Percentiles rank a stretch among this genome's conserved stretches.
Conservation (phyloP, 2,797 vertebrate species). For the Phataginus tetradactyla region DNA sequence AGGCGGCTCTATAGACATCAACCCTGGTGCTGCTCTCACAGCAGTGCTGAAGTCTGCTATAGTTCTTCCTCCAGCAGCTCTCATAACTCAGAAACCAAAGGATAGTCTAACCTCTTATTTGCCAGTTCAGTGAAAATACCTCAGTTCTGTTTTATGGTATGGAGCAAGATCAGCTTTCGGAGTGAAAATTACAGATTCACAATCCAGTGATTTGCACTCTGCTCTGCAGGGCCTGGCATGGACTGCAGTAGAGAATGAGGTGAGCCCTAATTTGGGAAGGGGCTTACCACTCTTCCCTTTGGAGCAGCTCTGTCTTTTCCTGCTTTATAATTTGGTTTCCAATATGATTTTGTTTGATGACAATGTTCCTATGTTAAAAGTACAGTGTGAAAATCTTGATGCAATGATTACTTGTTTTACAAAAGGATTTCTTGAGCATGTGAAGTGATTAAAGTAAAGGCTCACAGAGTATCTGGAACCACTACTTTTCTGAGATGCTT, state of each 20-base stretch:
- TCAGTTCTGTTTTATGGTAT: not conserved
- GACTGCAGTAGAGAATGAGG: not conserved
- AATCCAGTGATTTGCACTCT: too few relatives aligned
- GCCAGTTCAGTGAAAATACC: not conserved
- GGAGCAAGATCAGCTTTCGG: not conserved
- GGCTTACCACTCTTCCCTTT: not conserved
- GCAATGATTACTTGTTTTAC: not conserved
- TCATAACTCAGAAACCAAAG: slow-evolving; percentile 15
- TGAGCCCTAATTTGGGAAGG: not conserved
- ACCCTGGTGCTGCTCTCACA: not conserved
- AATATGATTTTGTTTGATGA: not conserved
- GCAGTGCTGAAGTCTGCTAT: not conserved
- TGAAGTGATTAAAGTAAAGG: not conserved
- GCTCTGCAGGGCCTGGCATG: not conserved
- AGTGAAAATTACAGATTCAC: not conserved
- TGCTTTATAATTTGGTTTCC: not conserved
- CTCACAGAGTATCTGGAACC: not conserved
- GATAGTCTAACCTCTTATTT: not conserved
- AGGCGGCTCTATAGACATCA: not conserved
- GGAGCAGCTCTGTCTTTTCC: not conserved
- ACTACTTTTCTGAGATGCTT: not conserved
- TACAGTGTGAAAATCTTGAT: slow-evolving; percentile 20
- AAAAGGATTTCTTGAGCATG: not conserved
- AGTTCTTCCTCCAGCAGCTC: not conserved
- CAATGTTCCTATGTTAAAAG: not conserved